phyloP scores from a whole-genome alignment of 2,888 invertebrate genomes.

The Cotesia congregata region DNA sequence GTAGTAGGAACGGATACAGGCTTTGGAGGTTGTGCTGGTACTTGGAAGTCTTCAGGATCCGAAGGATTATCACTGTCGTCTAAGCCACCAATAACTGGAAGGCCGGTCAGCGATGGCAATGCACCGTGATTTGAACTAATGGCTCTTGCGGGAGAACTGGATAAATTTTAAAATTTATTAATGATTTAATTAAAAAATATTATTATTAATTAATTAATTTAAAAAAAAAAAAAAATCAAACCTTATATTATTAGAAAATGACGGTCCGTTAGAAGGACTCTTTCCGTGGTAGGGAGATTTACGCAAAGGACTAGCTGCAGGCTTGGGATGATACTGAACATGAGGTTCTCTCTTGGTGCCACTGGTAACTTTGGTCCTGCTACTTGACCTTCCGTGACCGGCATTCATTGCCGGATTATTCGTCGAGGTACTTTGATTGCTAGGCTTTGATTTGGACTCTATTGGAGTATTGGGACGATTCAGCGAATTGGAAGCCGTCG shows the following conservation, averaged over 20 bases:
- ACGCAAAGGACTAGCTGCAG: conserved; percentile 58
- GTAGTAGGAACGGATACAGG: conserved; percentile 48
- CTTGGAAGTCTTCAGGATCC: conserved; percentile 15
- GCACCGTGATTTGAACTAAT: background rate
- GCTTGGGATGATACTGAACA: conserved; percentile 61
- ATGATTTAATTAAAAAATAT: background rate
- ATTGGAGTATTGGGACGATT: conserved; percentile 60
- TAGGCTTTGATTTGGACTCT: conserved; percentile 58
- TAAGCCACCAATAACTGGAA: conserved; percentile 78
- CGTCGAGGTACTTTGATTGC: background rate
- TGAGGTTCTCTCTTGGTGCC: conserved; percentile 66
- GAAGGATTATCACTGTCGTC: conserved; percentile 49
- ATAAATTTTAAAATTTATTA: conserved; percentile 37
- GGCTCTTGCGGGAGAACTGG: background rate
- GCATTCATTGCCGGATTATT: conserved; percentile 46
- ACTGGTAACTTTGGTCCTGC: conserved; percentile 66
- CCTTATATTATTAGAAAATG: conserved; percentile 14
- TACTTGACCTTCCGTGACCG: conserved; percentile 62
- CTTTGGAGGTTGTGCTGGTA: conserved; percentile 61
- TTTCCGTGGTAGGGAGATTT: conserved; percentile 62
- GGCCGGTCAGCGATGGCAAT: conserved; percentile 75
- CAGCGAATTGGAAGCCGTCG: conserved; percentile 45
- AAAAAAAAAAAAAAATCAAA: background rate
- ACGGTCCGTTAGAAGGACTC: conserved; percentile 56
- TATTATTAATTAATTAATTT: background rate